Percentiles rank a stretch among this genome's conserved stretches.
These are phyloP conservation scores for Drosophila pseudotakahashii DNA, from an alignment of 2,888 invertebrate species.

Conservation along the genomic window DNA sequence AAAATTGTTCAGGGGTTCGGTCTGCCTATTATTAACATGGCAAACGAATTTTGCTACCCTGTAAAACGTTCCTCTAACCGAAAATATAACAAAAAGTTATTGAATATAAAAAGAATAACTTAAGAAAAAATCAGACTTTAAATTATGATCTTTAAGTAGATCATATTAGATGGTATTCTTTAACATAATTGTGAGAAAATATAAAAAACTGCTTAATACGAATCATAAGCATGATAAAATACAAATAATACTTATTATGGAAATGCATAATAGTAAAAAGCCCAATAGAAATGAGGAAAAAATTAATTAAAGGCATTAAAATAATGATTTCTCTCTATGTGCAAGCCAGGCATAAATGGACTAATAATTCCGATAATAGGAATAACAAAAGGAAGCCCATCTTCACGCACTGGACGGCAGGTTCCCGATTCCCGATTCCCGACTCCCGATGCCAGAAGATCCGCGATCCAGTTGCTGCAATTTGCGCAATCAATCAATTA, in stretches of 20 bases:
- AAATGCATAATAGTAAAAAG: not conserved
- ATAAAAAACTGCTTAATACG: no score
- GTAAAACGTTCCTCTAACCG: not conserved
- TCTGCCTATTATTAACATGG: no score
- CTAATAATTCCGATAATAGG: constrained; percentile 5
- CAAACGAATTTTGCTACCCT: not conserved
- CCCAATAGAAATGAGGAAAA: not conserved
- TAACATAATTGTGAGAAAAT: no score
- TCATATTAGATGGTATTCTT: no score
- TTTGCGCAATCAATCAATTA: constrained; percentile 41
- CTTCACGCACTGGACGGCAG: constrained; percentile 14
- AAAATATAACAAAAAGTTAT: not conserved
- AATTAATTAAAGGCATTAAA: not conserved
- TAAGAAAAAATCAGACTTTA: no score
- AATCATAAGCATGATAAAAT: no score
- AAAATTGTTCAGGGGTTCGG: constrained; percentile 21
- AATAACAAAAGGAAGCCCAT: constrained; percentile 13
- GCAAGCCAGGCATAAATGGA: not conserved
- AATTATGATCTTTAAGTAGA: no score
- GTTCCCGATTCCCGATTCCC: not conserved
- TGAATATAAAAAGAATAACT: no score
- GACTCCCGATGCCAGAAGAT: not conserved
- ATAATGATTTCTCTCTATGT: not conserved
- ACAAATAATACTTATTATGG: no score
- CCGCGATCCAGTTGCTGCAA: constrained; percentile 1